A percentile compares a stretch with the other conserved stretches of the same genome.
Evolutionary conservation across 1,140 invertebrate species (phyloP).

Genomic region (Adoxophyes honmai): DNA sequence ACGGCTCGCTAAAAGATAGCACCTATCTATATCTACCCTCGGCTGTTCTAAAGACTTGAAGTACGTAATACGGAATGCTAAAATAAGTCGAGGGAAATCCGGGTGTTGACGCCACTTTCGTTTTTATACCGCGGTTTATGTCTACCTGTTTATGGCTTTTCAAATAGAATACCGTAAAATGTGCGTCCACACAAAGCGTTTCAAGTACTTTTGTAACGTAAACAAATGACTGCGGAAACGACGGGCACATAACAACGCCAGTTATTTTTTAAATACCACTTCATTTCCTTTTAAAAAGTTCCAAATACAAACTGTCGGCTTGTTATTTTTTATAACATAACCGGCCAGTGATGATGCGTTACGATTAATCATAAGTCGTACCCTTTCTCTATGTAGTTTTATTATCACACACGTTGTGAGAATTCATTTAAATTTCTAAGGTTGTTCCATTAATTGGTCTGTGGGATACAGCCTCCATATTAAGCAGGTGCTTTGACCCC

Average conservation of each 20-base stretch:
- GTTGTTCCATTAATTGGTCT: conserved; percentile 58
- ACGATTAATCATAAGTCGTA: background rate
- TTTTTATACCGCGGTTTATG: background rate
- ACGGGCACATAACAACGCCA: background rate
- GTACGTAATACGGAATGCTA: background rate
- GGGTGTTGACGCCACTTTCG: conserved; percentile 3
- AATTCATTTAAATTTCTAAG: conserved; percentile 49
- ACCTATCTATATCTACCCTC: background rate
- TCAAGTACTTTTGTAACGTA: conserved; percentile 5
- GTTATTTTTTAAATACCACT: background rate
- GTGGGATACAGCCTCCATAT: conserved; percentile 46
- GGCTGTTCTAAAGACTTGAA: too few relatives aligned
- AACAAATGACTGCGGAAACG: conserved; percentile 13
- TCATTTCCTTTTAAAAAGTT: background rate
- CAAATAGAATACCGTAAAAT: conserved; percentile 14
- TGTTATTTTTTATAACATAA: background rate
- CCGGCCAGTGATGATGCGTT: background rate
- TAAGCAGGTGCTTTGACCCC: conserved; percentile 59
- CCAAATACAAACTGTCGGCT: background rate
- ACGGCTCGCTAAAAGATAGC: background rate
- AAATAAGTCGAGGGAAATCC: background rate
- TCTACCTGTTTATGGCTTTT: conserved; percentile 13
- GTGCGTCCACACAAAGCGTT: conserved; percentile 9
- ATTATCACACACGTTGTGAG: conserved; percentile 13
- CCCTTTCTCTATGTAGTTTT: background rate